Evolutionary conservation across 1,140 invertebrate species (phyloP), one percentile per base, ranked within the genome.

Genomic region (Drosophila kikkawai): DNA sequence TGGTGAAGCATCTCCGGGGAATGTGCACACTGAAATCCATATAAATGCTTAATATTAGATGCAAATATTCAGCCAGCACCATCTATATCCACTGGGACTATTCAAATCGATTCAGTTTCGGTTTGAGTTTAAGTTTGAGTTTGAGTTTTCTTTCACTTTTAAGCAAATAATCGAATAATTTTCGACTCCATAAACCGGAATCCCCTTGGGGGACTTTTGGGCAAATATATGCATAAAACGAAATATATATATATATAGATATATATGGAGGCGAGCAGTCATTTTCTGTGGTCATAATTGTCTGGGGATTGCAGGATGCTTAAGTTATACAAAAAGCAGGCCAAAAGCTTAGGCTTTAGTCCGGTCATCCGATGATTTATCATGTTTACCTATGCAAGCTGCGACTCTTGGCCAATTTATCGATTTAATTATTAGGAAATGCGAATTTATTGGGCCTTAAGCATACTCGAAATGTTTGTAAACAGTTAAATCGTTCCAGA

Each of bases 1-100:
- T 7, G 17, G 2, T 4, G 17, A 4, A 29, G 19, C 19, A 50
- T 39, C 57, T 36, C 53, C 8, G 3, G 22, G 48, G 69, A 61
- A 69, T 67, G 29, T 67, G 29, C 32, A 22, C 73, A 75, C 44
- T 45, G 60, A 45, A 60, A 58, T 50, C 57, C 44, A 64, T 48
- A 63, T 63, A 48, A 80, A 82, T 74, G 55, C 65, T 82, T 58
- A 69, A 79, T 78, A 73, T 42, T 37, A 47, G 29, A 75, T 60
- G 66, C 50, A 75, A 78, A 64, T 57, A 44, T 53, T 47, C 63
- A 47, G 59, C 59, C 36, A 29, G 39, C 69, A 37, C 39, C 69
- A 37, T 34, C 61, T 53, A 26, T 15, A 26, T 59, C 70, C 45
- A 41, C 19, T 37, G 56, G 50, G 53, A 45, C 53, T 39, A 66